Evolutionary conservation across 2,797 vertebrate genomes (phyloP), one percentile per base, ranked within the genome.

Genomic region (Octomys mimax): DNA sequence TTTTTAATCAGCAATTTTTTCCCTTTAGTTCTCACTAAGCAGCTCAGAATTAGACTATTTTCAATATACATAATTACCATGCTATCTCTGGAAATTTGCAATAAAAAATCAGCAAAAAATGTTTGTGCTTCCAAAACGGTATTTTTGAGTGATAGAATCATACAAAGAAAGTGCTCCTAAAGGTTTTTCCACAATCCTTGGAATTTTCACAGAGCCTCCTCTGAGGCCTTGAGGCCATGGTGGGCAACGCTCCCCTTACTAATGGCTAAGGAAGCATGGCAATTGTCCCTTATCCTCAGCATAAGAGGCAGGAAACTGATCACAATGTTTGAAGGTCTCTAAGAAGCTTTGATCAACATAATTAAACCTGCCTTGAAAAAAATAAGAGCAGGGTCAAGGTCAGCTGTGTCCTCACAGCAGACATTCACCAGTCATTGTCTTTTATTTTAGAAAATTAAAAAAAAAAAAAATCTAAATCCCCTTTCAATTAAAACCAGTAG

Each of bases 31-130:
- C 64, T 97, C 71, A 87, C 77, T 31, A 83, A 98, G 64, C 84
- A 4, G 97, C 78, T 98, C 46, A 95, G 86, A 98, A 94, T 96
- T 95, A 92, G 77, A 96, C 94, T 46, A 68, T 91, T 97, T 57
- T 96, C 96, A 97, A 96, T 87, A 95, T 86, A 96, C n/a, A 82
- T 93, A 92, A 97, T 97, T 97, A 90, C 64, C 42, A 84, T 77
- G 39, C 95, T 91, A 95, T 96, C 83, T 64, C 28, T 91, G 95
- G 66, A 42, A 98, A 87, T 97, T 97, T 97, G 42, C 19, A 91
- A 81, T 85, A 89, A 94, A 97, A 97, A 98, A 95, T 42, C 9
- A 94, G 88, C 86, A 98, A 97, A 62, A 62, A 49, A 87, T 86
- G 6, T n/a, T 95, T 39, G 96, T 97, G 61, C 4, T 96, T 24